Base-by-base conservation (phyloP, 2,113 vertebrate genomes). In the Rhinoderma darwinii region DNA sequence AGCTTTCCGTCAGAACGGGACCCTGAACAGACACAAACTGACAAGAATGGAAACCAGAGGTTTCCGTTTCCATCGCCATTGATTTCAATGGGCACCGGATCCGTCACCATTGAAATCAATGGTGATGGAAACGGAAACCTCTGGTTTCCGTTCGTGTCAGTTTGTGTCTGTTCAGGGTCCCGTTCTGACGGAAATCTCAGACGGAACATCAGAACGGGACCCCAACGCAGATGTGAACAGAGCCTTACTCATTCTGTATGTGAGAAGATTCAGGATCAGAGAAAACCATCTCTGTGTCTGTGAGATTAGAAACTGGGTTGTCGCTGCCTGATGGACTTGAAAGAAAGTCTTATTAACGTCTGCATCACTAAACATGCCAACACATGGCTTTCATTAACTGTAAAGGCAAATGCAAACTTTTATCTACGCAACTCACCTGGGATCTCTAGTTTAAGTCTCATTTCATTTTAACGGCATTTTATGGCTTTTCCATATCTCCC, bases 261-360 rank as follows among this genome's bases (percentile, higher is more conserved):
- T 22, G 68, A 41, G 8, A 72, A 41, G 18, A 70, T 70, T 10
- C 18, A 2, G 8, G 2, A 70, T 70, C 2, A 37, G 66, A 25
- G 20, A 41, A 59, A 70, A 39, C 56, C 30, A 37, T 11, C 78
- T 63, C 25, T 43, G 22, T 5, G 11, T 17, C 79, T 63, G 59
- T 44, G 59, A 66, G 25, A 66, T 44, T 44, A 82, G 30, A 44
- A 44, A 32, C 54, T 30, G 54, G 39, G 27, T 66, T 82, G 25
- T 61, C 35, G 20, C 78, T 61, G 54, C 11, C 14, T 61, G 37
- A 41, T 37, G 39, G 22, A 41, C 25, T n/a, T 15, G 37, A 79
- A 56, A 18, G 51, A 35, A 63, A 59, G n/a, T 66, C 79, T 82
- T 37, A 82, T 82, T 82, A 66, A 44, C 39, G 4, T 39, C 78